A percentile compares a stretch with the other conserved stretches of the same genome.
These are phyloP conservation scores for Pachyuromys duprasi DNA, from an alignment of 2,797 vertebrate species.

Conservation along the genomic window DNA sequence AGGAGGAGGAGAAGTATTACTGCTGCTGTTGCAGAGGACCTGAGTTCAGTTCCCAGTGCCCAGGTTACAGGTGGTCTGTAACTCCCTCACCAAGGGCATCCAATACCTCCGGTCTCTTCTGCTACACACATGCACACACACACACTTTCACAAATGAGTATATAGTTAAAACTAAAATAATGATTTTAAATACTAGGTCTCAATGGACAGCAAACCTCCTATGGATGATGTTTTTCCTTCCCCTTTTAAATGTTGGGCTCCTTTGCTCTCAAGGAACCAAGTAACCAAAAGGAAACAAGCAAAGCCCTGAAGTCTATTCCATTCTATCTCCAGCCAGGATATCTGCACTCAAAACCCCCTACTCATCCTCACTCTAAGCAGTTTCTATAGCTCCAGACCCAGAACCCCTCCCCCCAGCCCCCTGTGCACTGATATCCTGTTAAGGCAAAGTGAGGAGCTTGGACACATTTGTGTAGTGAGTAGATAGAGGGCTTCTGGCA, in stretches of 20 bases:
- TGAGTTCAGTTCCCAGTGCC: neutral
- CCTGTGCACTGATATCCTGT: neutral
- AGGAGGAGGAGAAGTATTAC: no score
- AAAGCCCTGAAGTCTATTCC: neutral
- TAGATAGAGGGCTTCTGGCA: neutral
- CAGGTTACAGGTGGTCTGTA: no score
- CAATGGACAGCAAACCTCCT: constrained; percentile 17
- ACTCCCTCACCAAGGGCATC: neutral
- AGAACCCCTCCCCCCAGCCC: neutral
- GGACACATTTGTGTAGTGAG: neutral
- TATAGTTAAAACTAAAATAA: neutral
- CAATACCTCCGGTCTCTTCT: neutral
- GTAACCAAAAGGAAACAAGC: neutral
- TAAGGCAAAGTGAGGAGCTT: neutral
- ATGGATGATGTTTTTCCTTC: neutral
- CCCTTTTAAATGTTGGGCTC: constrained; percentile 26
- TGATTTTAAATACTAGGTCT: neutral
- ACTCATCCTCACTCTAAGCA: neutral
- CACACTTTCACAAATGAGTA: neutral
- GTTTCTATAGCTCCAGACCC: neutral
- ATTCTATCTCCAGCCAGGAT: neutral
- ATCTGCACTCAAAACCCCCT: neutral
- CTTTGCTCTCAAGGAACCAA: constrained; percentile 58
- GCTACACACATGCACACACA: neutral
- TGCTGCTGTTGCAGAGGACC: neutral